Conservation (phyloP, 2,113 vertebrate genomes). For the Picathartes gymnocephalus region DNA sequence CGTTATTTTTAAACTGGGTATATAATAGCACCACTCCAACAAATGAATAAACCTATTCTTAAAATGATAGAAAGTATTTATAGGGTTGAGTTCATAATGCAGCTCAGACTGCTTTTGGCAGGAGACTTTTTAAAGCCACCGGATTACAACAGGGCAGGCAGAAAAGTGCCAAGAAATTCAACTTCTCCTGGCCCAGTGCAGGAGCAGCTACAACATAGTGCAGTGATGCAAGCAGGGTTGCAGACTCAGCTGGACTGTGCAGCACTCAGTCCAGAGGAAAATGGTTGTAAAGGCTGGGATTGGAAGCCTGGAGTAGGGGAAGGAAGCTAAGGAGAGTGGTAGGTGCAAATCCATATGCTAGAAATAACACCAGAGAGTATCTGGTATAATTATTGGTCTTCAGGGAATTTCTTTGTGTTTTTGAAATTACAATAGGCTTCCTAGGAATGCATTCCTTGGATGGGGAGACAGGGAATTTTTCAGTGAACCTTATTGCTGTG, state of each 20-base stretch:
- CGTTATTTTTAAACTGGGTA: background rate
- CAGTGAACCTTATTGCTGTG: background rate
- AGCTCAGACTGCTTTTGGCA: background rate
- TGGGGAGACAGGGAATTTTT: background rate
- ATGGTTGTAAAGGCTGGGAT: background rate
- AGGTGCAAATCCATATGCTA: background rate
- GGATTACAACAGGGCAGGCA: background rate
- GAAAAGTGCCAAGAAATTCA: background rate
- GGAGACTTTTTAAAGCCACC: background rate
- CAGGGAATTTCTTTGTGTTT: background rate
- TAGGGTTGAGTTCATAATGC: background rate
- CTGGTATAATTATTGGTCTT: background rate
- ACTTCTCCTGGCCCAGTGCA: background rate
- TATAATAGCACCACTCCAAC: background rate
- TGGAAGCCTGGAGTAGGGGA: background rate
- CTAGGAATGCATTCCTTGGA: background rate
- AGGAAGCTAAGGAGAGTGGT: background rate
- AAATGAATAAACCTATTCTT: background rate
- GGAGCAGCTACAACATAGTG: background rate
- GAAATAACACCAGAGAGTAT: background rate
- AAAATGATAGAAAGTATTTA: background rate
- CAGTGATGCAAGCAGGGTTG: background rate
- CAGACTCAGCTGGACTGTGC: background rate
- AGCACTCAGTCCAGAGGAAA: background rate
- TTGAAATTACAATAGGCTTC: background rate